Evolutionary conservation across 1,140 invertebrate species (phyloP), one percentile per base, ranked within the genome.

Genomic region (Ceratina japonica): DNA sequence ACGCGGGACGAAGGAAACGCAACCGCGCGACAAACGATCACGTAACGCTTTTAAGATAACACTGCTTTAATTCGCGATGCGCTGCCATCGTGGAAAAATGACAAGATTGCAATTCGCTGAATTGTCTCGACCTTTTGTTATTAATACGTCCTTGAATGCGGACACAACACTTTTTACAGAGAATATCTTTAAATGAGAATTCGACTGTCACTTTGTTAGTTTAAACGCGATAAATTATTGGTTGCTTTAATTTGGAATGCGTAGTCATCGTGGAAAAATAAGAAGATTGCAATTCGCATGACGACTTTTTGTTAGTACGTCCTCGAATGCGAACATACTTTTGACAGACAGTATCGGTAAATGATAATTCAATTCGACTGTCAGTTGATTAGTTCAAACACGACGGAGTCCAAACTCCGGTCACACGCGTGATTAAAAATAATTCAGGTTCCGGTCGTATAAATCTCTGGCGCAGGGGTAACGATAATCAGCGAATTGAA

Each of bases 401-500:
- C 2, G 27, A 31, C 27, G 4, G 27, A 31, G 2, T 4, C 27
- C 27, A 31, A 4, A 31, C 27, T 24, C 64, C 56, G 16, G 0
- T 16, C 51, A 3, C n/a, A 54, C 5, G 3, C 16, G 1, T 1
- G 10, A 31, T 31, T 7, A 12, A 64, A 37, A 72, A 61, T 22
- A 49, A 59, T 59, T 37, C 69, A 66, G 44, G 0, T 2, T 52
- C 24, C 1, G n/a, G 16, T 1, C 15, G 61, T 15, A 5, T 44
- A 37, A 31, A 16, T 22, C 2, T 31, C 18, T 3, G 15, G 18
- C 59, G 20, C 70, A 37, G 22, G 58, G n/a, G 66, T 24, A 49
- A 31, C 18, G 52, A 79, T 74, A 64, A 71, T 56, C 15, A n/a
- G 51, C 2, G 37, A 59, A 78, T 76, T 63, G 71, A 59, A 77